phyloP scores from a whole-genome alignment of 2,797 vertebrate genomes.

The Coendou prehensilis region DNA sequence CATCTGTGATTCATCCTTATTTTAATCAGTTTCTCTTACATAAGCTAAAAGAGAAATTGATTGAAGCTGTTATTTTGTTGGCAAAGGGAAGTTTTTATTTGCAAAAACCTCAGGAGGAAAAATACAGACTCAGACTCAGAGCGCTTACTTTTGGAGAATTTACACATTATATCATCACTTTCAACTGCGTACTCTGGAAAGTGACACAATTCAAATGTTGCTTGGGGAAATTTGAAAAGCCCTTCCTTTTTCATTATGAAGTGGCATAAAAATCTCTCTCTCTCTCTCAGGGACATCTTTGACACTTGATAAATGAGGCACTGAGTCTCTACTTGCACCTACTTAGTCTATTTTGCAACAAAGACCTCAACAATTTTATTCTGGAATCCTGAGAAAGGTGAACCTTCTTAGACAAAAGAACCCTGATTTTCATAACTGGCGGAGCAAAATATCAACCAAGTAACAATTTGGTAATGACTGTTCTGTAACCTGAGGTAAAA shows the following conservation, averaged over 20 bases:
- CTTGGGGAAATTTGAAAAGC: not conserved
- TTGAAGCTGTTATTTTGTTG: constrained; percentile 66
- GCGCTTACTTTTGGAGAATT: not conserved
- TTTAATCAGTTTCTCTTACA: constrained; percentile 80
- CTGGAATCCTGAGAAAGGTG: not conserved
- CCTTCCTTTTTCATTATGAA: not conserved
- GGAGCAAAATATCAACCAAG: not conserved
- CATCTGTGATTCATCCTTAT: constrained; percentile 79
- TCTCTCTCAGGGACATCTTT: not conserved
- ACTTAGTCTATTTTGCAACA: not conserved
- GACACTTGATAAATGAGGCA: not conserved
- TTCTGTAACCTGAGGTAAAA: constrained; percentile 23
- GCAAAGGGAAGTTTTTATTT: constrained; percentile 58
- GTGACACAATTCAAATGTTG: not conserved
- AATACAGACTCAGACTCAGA: not conserved
- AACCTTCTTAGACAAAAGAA: not conserved
- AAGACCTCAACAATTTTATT: not conserved
- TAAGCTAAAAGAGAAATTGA: constrained; percentile 75
- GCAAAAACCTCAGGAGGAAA: constrained; percentile 65
- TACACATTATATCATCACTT: not conserved
- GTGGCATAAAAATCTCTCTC: not conserved
- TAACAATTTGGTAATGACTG: not conserved
- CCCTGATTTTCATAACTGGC: not conserved
- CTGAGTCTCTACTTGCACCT: not conserved
- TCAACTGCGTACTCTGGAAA: not conserved